Conservation (phyloP, 2,113 vertebrate genomes). For the Hemicordylus capensis region DNA sequence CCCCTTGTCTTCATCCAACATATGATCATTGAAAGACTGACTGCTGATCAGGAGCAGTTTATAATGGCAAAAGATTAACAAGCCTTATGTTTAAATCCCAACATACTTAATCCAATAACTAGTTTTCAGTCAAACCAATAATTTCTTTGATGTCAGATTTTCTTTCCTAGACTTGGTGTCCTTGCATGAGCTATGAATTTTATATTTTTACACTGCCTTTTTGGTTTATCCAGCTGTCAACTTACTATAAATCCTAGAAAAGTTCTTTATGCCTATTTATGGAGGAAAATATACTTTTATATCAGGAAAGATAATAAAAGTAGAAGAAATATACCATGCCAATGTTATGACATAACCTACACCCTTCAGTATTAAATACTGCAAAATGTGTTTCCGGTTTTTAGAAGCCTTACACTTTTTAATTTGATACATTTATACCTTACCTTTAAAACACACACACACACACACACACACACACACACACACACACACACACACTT, state of each 20-base stretch:
- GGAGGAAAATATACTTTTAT: background rate
- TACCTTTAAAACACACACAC: background rate
- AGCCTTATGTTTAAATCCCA: background rate
- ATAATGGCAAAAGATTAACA: slow-evolving; percentile 2
- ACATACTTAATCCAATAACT: slow-evolving; percentile 5
- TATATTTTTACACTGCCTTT: background rate
- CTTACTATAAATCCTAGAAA: background rate
- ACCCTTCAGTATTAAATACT: background rate
- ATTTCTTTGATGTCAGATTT: background rate
- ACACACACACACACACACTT: too few species aligned
- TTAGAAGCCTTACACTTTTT: background rate
- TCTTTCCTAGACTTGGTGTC: background rate
- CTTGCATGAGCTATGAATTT: slow-evolving; percentile 5
- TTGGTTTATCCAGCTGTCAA: slow-evolving; percentile 12
- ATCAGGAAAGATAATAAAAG: background rate
- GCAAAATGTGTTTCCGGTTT: background rate
- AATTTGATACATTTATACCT: background rate
- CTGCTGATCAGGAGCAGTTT: background rate
- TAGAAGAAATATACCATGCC: background rate
- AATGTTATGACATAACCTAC: background rate
- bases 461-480: too few species aligned
- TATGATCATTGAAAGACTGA: background rate
- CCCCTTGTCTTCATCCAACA: background rate
- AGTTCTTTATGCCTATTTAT: slow-evolving; percentile 10
- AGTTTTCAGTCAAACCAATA: background rate